phyloP scores from a whole-genome alignment of 2,888 invertebrate genomes.

The Ceratothoa steindachneri region DNA sequence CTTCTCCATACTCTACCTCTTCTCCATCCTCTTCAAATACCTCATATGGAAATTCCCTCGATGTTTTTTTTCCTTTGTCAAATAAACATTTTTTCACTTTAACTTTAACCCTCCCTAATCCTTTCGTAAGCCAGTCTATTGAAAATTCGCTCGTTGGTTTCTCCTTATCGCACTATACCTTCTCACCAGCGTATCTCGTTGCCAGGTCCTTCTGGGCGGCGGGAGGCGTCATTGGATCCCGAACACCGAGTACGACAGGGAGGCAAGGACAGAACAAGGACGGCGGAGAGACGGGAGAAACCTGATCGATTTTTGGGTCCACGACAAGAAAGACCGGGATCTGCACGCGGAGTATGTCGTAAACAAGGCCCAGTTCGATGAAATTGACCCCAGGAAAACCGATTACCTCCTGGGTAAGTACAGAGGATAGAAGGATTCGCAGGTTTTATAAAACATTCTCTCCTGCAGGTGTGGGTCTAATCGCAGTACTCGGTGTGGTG shows the following conservation, averaged over 20 bases:
- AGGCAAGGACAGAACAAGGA: conserved; percentile 66
- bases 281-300: conserved; percentile 71
- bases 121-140: no score
- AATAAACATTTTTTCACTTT: no score
- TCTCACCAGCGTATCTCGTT: no score
- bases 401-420: conserved; percentile 69
- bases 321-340: conserved; percentile 66
- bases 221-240: conserved; percentile 72
- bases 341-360: conserved; percentile 69
- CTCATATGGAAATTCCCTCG: no score
- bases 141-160: no score
- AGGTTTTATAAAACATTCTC: not conserved
- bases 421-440: not conserved
- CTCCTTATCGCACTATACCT: no score
- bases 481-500: not conserved
- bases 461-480: not conserved
- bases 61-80: no score
- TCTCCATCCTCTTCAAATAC: no score
- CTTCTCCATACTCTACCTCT: no score
- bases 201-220: conserved; percentile 72
- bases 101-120: no score
- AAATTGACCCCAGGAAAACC: conserved; percentile 64
- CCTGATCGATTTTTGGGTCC: conserved; percentile 73
- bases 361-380: conserved; percentile 67
- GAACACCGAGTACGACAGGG: conserved; percentile 66